Base-by-base conservation (phyloP, 2,113 vertebrate species). In the Puma concolor region DNA sequence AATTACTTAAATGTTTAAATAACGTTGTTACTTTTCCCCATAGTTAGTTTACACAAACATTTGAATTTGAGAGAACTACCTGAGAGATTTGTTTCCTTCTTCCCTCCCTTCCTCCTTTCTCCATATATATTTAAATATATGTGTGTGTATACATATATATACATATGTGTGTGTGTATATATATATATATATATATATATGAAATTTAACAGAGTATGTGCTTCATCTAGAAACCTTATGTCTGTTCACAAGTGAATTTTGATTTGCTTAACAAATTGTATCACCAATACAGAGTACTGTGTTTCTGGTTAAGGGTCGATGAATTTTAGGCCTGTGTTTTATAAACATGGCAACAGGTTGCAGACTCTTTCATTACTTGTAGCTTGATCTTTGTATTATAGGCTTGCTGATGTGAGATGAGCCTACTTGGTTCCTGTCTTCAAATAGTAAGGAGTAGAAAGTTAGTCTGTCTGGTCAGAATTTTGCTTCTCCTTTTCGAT, bases 401-500 rank as follows among this genome's bases (percentile, higher is more conserved):
- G 57, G 23, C 54, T 86, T 95, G 57, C 29, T 89, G 33, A 63
- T 87, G 8, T 69, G 54, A 60, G 67, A 85, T 69, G 52, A 86
- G 23, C 41, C 21, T 69, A 29, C 64, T 77, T 80, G 31, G 16
- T 57, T 74, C 80, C 38, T 90, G 54, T 54, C 94, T 48, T 4
- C 79, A 81, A 80, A 93, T 88, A 64, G 14, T 69, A 48, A 86
- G 54, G 67, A 91, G 23, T 93, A 64, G 60, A 44, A 93, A 79
- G 67, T 41, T 44, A 74, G 38, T 82, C 71, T 84, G 38, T 38
- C 13, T 71, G 81, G 25, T 91, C 15, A 81, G 82, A 23, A 84
- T 80, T 79, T 84, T 92, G 23, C n/a, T 76, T 92, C 88, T 95
- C 2, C 14, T 97, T 94, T 92, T 95, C 1, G 76, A 74, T 16